phyloP scores from a whole-genome alignment of 2,888 invertebrate genomes.

The Sepioteuthis lessoniana region DNA sequence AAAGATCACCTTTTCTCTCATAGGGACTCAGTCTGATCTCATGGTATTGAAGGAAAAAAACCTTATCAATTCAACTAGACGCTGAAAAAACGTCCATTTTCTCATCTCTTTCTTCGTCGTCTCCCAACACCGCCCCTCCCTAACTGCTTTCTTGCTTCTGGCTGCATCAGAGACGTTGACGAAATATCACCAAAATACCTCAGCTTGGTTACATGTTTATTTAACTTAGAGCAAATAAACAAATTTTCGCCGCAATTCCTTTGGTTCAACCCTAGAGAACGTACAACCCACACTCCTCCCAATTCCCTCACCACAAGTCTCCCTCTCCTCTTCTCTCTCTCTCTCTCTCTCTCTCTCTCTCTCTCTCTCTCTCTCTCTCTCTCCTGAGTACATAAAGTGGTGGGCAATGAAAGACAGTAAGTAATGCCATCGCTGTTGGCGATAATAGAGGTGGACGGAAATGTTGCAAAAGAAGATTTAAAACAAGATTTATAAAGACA shows the following conservation, averaged over 20 bases:
- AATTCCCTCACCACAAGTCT: background rate
- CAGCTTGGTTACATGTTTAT: background rate
- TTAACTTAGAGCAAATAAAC: slow-evolving; percentile 23
- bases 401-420: background rate
- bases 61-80: background rate
- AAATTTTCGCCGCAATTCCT: background rate
- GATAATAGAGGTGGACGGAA: background rate
- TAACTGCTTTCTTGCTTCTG: background rate
- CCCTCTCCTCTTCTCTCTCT: no score
- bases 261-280: background rate
- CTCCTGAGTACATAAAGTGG: background rate
- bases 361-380: background rate
- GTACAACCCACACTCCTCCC: background rate
- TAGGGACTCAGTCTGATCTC: background rate
- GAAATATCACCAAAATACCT: background rate
- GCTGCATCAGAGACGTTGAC: background rate
- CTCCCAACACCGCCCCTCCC: background rate
- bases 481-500: background rate
- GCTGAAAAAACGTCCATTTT: background rate
- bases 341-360: no score
- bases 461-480: background rate
- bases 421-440: background rate
- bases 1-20: background rate
- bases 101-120: background rate
- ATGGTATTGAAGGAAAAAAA: background rate